phyloP scores from a whole-genome alignment of 2,113 vertebrate species.

The Callaeas wilsoni region DNA sequence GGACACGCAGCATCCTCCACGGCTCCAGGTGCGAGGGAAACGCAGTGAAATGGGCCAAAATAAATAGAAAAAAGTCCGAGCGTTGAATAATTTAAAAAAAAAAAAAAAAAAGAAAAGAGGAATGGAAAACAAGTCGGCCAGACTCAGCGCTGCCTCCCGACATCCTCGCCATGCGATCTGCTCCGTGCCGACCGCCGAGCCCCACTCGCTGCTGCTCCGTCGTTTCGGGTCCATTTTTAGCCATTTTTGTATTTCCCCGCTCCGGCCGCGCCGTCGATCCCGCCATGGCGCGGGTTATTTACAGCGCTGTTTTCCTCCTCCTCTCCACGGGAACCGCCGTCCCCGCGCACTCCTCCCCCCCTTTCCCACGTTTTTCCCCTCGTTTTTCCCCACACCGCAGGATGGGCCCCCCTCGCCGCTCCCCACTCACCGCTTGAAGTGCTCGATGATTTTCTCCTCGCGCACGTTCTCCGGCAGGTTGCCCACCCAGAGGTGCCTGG shows the following conservation, averaged over 20 bases:
- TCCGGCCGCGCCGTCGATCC: not conserved
- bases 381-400: not conserved
- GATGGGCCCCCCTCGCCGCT: not conserved
- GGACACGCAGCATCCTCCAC: not conserved
- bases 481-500: conserved; percentile 99
- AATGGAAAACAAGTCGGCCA: not conserved
- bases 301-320: not conserved
- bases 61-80: not conserved
- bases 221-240: not conserved
- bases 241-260: not conserved
- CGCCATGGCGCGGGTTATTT: not conserved
- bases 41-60: not conserved
- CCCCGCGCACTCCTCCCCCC: not conserved
- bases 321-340: not conserved
- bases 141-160: not conserved
- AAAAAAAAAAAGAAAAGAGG: too few relatives aligned
- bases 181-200: not conserved
- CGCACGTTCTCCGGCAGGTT: conserved; percentile 99
- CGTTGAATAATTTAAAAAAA: not conserved
- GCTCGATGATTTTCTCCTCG: conserved; percentile 99
- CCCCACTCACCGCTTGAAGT: conserved; percentile 97
- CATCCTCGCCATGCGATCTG: not conserved
- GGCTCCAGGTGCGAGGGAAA: not conserved
- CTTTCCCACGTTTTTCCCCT: not conserved
- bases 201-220: not conserved